Conservation (phyloP, 1,140 invertebrate species). For the Apis florea region DNA sequence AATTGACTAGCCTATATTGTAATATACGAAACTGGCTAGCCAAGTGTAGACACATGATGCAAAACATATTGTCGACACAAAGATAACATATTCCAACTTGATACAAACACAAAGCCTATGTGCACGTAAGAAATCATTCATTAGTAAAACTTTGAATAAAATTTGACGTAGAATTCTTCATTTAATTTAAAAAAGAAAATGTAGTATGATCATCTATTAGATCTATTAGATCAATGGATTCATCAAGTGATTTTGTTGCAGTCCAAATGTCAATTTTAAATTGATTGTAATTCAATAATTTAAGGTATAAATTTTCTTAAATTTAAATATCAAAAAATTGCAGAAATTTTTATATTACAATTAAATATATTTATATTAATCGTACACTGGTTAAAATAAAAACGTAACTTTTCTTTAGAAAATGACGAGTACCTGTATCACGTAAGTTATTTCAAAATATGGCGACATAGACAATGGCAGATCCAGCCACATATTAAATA, state of each 20-base stretch:
- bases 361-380: no score
- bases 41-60: constrained; percentile 49
- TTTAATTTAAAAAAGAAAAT: no score
- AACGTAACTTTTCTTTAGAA: not conserved
- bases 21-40: constrained; percentile 62
- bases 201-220: no score
- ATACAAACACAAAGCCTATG: constrained; percentile 30
- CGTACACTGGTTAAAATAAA: no score
- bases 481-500: constrained; percentile 52
- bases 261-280: no score
- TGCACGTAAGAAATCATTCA: not conserved
- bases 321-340: no score
- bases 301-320: no score
- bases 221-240: no score
- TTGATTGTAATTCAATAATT: no score
- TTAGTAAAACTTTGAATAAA: not conserved
- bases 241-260: no score
- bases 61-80: constrained; percentile 60
- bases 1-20: constrained; percentile 38
- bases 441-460: constrained; percentile 57
- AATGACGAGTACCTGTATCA: not conserved
- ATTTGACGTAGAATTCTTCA: no score
- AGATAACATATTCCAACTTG: constrained; percentile 54
- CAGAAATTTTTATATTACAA: no score
- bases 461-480: constrained; percentile 48